Conservation (phyloP, 2,888 invertebrate species). For the Dusona sp. region DNA sequence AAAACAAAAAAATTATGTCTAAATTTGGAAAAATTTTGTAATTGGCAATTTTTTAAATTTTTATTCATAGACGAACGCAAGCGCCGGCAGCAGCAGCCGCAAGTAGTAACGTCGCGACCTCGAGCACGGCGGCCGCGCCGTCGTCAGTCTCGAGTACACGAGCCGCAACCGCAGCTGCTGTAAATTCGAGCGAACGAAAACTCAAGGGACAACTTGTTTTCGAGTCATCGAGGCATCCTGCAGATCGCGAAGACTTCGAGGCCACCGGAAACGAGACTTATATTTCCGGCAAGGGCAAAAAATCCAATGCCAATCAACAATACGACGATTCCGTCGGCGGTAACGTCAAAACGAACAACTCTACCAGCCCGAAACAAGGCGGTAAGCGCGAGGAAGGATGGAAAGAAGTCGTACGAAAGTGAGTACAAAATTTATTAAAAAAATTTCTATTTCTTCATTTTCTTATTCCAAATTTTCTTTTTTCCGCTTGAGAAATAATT, state of each 20-base stretch:
- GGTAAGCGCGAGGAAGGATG: slow-evolving; percentile 95
- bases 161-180: slow-evolving; percentile 71
- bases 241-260: slow-evolving; percentile 91
- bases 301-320: slow-evolving; percentile 78
- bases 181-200: slow-evolving; percentile 79
- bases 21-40: neutral
- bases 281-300: slow-evolving; percentile 85
- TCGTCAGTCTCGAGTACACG: slow-evolving; percentile 75
- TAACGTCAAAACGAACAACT: slow-evolving; percentile 83
- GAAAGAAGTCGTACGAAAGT: slow-evolving; percentile 98
- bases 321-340: slow-evolving; percentile 79
- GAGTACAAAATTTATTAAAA: slow-evolving; percentile 73
- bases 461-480: neutral
- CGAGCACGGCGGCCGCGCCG: slow-evolving; percentile 66
- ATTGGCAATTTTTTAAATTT: slow-evolving; percentile 18
- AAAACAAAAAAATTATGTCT: neutral
- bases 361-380: slow-evolving; percentile 89
- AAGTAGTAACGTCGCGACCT: slow-evolving; percentile 68
- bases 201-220: slow-evolving; percentile 88
- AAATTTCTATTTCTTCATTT: slow-evolving; percentile 3
- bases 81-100: slow-evolving; percentile 68
- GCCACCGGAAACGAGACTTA: slow-evolving; percentile 89
- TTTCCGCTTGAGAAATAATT: neutral
- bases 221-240: slow-evolving; percentile 90
- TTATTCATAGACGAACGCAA: slow-evolving; percentile 73